Evolutionary conservation across 2,797 vertebrate genomes (phyloP), one percentile per base, ranked within the genome.

Genomic region (Phoeniculus purpureus): DNA sequence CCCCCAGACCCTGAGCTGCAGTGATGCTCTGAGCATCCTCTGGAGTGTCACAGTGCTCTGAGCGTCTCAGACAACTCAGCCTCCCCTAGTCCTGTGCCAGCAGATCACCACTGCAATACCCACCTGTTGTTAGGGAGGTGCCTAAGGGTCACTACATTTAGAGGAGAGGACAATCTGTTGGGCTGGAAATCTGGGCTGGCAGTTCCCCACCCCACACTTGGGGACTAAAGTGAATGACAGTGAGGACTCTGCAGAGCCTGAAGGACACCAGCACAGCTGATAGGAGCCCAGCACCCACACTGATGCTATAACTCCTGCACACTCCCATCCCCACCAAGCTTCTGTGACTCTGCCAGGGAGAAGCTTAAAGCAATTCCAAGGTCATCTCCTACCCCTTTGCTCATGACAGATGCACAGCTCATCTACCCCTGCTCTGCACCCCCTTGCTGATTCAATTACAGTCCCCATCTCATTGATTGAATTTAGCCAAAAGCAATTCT

Each of bases 391-490:
- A 34, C 89, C 67, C 81, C 65, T 54, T 76, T 4, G 27, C 85
- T 67, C 2, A 1, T 88, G 73, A 87, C 18, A 6, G 65, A 73
- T 68, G 37, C 37, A 18, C 48, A 66, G 50, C 32, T 62, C 48
- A 60, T 73, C 72, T 40, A 9, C 67, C 45, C 81, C 77, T 48
- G 80, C 85, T 58, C 79, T 9, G 55, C 91, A 85, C 79, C 83
- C 80, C 88, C 76, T 78, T 2, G 0, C 50, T 92, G 89, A 96
- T 95, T 94, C 58, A 47, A 95, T 97, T 91, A 92, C n/a, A 76
- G 54, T 20, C 75, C 80, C 45, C 82, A 84, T 92, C 74, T 70
- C 89, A 81, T 66, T 86, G 85, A 94, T 79, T 95, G 71, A 43
- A 90, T 92, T 85, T 34, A 52, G 80, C 85, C 64, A 7, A 55